Evolutionary conservation across 2,888 invertebrate species (phyloP).

Genomic region (Maniola hyperantus): DNA sequence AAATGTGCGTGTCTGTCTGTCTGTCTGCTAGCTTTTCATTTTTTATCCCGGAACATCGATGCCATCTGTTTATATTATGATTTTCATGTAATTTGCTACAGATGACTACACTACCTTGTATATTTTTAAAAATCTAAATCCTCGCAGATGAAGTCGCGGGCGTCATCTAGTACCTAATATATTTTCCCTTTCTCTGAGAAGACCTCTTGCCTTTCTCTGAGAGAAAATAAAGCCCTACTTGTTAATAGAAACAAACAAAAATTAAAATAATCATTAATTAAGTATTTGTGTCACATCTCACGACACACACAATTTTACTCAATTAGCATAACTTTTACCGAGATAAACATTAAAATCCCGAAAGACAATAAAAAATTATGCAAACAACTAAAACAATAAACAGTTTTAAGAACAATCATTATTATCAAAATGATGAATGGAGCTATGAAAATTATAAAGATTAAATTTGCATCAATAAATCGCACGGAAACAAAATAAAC

Average conservation of each 20-base stretch:
- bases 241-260: constrained; percentile 1
- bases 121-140: too few species aligned
- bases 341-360: background rate
- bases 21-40: too few species aligned
- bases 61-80: too few species aligned
- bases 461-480: constrained; percentile 27
- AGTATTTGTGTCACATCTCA: background rate
- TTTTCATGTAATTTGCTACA: too few species aligned
- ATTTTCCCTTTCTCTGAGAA: too few species aligned
- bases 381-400: constrained; percentile 3
- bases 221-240: background rate
- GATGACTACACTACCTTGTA: too few species aligned
- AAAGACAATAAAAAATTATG: background rate
- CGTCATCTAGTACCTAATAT: background rate
- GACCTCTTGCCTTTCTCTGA: too few species aligned
- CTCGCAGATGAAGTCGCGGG: too few species aligned
- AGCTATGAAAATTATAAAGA: constrained; percentile 8
- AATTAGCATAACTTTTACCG: constrained; percentile 1
- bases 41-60: too few species aligned
- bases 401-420: constrained; percentile 9
- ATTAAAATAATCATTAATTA: background rate
- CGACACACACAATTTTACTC: background rate
- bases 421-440: constrained; percentile 17
- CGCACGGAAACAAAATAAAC: constrained; percentile 28
- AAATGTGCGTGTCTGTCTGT: too few species aligned